These are phyloP conservation scores for Thymallus thymallus DNA, from an alignment of 2,113 vertebrate genomes.

Conservation along the genomic window DNA sequence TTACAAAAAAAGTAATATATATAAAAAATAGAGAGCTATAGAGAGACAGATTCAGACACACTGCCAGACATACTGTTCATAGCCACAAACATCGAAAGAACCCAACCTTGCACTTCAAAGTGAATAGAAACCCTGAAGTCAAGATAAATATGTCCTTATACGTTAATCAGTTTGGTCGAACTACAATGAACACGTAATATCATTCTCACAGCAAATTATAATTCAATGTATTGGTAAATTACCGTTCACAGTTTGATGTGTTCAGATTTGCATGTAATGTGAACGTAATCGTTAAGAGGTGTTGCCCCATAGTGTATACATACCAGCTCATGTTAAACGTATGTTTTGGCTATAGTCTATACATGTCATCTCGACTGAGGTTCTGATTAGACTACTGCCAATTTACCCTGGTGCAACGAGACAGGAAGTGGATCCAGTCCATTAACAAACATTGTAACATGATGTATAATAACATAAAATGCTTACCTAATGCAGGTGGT, in stretches of 20 bases:
- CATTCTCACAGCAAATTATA: not conserved
- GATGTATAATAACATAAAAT: slow-evolving; percentile 16
- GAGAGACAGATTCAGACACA: too few species aligned
- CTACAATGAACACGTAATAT: not conserved
- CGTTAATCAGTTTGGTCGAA: not conserved
- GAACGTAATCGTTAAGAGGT: not conserved
- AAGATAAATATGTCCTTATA: not conserved
- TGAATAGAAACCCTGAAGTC: not conserved
- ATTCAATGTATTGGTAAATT: too few species aligned
- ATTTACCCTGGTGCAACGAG: not conserved
- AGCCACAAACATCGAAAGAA: not conserved
- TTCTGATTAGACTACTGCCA: not conserved
- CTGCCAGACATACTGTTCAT: not conserved
- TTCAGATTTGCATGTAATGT: not conserved
- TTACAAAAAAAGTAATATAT: too few species aligned
- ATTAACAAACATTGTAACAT: not conserved
- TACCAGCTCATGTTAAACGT: slow-evolving; percentile 3
- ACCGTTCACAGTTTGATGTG: too few species aligned
- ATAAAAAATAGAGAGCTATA: too few species aligned
- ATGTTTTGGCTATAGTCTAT: not conserved
- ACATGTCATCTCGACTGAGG: not conserved
- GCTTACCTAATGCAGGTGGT: slow-evolving; percentile 61
- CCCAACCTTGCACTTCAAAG: not conserved
- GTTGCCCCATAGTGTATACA: too few species aligned
- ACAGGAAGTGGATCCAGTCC: not conserved